Percentiles rank a stretch among this genome's conserved stretches.
Conservation (phyloP, 2,888 invertebrate genomes). For the Dolichopus griseipennis region DNA sequence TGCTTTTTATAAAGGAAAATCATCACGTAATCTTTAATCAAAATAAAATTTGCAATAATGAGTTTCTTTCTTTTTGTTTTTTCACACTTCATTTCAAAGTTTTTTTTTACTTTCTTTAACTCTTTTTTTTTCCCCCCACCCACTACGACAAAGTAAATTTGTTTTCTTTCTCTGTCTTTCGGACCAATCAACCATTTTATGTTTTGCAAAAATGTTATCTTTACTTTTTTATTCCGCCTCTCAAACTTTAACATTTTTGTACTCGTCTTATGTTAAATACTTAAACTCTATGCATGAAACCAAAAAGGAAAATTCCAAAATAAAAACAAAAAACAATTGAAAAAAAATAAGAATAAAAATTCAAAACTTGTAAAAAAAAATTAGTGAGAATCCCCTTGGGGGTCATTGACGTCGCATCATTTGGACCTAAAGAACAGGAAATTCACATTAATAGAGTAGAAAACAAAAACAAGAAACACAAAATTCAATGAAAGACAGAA, state of each 20-base stretch:
- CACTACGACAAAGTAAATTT: too few relatives aligned
- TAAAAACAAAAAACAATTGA: not conserved
- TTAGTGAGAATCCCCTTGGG: not conserved
- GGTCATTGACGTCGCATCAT: not conserved
- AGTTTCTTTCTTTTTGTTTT: too few relatives aligned
- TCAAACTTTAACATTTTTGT: not conserved
- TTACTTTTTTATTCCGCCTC: not conserved
- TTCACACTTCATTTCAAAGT: too few relatives aligned
- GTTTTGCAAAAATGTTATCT: not conserved
- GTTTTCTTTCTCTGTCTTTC: too few relatives aligned
- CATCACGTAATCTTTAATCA: too few relatives aligned
- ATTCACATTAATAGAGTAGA: not conserved
- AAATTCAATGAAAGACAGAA: not conserved
- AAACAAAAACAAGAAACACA: not conserved
- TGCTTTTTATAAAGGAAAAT: too few relatives aligned
- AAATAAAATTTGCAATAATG: too few relatives aligned
- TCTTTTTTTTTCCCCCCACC: too few relatives aligned
- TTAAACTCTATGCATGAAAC: not conserved
- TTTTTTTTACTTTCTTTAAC: too few relatives aligned
- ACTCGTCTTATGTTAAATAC: not conserved
- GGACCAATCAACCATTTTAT: not conserved
- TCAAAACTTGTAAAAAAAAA: not conserved
- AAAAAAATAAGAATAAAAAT: not conserved
- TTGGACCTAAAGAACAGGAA: not conserved
- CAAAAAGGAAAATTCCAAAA: not conserved